Conservation (phyloP, 2,113 vertebrate genomes). For the Dromaius novaehollandiae region DNA sequence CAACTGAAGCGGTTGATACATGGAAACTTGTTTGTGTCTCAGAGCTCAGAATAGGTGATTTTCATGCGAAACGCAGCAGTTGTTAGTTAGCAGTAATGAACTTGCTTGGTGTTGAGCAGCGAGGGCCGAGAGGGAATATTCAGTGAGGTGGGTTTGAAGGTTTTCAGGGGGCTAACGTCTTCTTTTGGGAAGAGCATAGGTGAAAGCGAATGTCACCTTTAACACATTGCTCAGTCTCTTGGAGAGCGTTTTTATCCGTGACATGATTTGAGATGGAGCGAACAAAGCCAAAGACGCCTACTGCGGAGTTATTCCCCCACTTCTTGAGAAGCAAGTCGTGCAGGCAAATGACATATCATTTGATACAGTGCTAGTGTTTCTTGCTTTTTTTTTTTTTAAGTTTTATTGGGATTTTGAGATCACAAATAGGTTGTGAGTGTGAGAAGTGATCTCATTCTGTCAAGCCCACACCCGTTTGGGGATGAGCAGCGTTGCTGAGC, state of each 20-base stretch:
- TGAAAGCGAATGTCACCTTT: background rate
- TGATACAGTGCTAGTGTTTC: fast-evolving
- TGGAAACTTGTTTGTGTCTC: conserved; percentile 54
- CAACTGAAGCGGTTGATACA: conserved; percentile 35
- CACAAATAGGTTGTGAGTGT: background rate
- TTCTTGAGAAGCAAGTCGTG: fast-evolving
- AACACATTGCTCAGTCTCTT: fast-evolving
- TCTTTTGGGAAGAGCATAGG: background rate
- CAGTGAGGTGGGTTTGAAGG: background rate
- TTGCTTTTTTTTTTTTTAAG: no score
- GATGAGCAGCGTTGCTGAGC: background rate
- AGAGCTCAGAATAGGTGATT: conserved; percentile 16
- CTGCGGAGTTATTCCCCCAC: background rate
- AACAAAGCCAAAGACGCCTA: background rate
- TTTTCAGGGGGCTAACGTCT: background rate
- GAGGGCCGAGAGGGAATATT: background rate
- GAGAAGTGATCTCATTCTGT: background rate
- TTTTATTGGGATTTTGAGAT: background rate
- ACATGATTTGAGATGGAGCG: fast-evolving
- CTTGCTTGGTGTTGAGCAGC: background rate
- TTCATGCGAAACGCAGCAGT: conserved; percentile 62
- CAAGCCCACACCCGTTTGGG: background rate
- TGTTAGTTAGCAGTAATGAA: conserved; percentile 68
- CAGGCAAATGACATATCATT: background rate
- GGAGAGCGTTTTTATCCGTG: background rate